These are phyloP conservation scores for Chloroclysta siterata DNA, from an alignment of 2,888 invertebrate genomes.

Conservation along the genomic window DNA sequence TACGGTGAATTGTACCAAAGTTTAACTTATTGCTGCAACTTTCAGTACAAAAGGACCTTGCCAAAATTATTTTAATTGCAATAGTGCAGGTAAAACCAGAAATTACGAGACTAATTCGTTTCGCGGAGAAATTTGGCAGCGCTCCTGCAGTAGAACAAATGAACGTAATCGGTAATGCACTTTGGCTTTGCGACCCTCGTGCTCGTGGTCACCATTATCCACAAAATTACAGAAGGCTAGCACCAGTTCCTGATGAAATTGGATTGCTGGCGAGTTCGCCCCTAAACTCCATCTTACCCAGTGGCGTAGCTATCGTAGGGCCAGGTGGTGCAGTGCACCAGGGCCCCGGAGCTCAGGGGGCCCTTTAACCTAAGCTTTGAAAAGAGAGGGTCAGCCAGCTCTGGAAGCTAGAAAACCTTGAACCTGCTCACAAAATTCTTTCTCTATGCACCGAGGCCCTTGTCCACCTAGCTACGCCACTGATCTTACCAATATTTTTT, in stretches of 20 bases:
- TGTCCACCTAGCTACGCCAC: too few relatives aligned
- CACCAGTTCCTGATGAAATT: neutral
- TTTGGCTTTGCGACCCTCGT: slow-evolving; percentile 50
- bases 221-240: slow-evolving; percentile 49
- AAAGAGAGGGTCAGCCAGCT: too few relatives aligned
- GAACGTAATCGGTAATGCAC: slow-evolving; percentile 53
- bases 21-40: neutral
- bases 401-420: too few relatives aligned
- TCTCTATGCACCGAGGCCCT: too few relatives aligned
- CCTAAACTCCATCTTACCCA: neutral
- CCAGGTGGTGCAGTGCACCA: too few relatives aligned
- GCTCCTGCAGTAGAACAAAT: slow-evolving; percentile 37
- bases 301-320: too few relatives aligned
- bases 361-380: too few relatives aligned
- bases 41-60: slow-evolving; percentile 33
- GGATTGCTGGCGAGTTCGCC: neutral
- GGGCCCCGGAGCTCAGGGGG: too few relatives aligned
- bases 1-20: neutral
- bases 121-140: slow-evolving; percentile 38
- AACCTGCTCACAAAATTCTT: too few relatives aligned
- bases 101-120: slow-evolving; percentile 40
- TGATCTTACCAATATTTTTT: too few relatives aligned
- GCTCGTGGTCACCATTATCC: slow-evolving; percentile 58
- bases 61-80: slow-evolving; percentile 36
- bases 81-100: slow-evolving; percentile 38